phyloP scores from a whole-genome alignment of 2,113 vertebrate genomes.

The Dipodomys merriami region DNA sequence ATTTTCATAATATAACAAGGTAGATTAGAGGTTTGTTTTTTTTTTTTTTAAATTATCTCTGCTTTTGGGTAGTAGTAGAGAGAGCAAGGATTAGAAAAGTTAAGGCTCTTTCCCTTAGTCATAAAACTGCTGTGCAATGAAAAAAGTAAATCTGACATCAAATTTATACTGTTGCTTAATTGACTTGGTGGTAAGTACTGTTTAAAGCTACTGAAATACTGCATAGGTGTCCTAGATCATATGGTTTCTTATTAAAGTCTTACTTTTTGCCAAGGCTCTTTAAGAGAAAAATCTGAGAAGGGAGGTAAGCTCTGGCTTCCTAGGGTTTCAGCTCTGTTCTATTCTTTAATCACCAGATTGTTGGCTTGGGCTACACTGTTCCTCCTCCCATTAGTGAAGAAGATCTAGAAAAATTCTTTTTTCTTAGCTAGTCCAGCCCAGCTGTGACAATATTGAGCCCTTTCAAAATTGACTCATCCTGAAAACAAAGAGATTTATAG shows the following conservation, averaged over 20 bases:
- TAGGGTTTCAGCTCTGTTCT: not conserved
- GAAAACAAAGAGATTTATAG: slow-evolving; percentile 52
- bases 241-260: slow-evolving; percentile 35
- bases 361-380: not conserved
- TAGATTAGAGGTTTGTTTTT: not conserved
- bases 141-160: slow-evolving; percentile 2
- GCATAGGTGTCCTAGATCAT: not conserved
- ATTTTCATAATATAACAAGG: slow-evolving; percentile 18
- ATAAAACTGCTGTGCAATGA: not conserved
- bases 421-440: slow-evolving; percentile 45
- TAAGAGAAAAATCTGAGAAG: not conserved
- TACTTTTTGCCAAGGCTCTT: not conserved
- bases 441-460: slow-evolving; percentile 50
- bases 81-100: not conserved
- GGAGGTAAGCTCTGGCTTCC: not conserved
- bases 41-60: not conserved
- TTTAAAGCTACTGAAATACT: slow-evolving; percentile 37
- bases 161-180: slow-evolving; percentile 5
- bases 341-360: not conserved
- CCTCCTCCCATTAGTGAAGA: not conserved
- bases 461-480: slow-evolving; percentile 46
- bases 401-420: slow-evolving; percentile 47
- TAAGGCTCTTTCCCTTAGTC: slow-evolving; percentile 1
- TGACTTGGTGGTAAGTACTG: slow-evolving; percentile 13
- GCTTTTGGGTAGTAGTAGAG: not conserved